Conservation (phyloP, 2,797 vertebrate genomes). For the Coregonus suidteri region DNA sequence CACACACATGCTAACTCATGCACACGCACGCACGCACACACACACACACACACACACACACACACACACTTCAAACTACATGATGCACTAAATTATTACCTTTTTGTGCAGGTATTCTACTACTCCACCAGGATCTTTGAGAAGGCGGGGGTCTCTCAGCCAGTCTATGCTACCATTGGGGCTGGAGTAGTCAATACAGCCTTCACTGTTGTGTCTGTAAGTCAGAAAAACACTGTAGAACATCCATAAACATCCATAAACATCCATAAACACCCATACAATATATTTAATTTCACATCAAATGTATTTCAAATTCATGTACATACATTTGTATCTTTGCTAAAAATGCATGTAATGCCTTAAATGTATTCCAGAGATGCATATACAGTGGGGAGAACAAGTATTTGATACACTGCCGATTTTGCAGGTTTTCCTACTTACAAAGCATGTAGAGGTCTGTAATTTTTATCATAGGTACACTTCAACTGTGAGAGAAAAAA, state of each 20-base stretch:
- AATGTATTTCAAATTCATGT: not conserved
- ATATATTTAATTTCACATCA: not conserved
- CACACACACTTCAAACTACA: not conserved
- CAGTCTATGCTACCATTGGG: slow-evolving; percentile 88
- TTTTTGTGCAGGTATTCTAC: slow-evolving; percentile 81
- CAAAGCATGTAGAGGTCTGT: too few relatives aligned
- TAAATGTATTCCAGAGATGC: too few relatives aligned
- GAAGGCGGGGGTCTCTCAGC: slow-evolving; percentile 82
- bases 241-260: not conserved
- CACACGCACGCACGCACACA: not conserved
- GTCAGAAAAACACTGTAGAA: slow-evolving; percentile 33
- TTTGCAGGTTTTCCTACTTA: too few relatives aligned
- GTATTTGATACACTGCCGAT: too few relatives aligned
- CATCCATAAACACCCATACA: not conserved
- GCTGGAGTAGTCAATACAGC: slow-evolving; percentile 85
- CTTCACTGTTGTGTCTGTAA: slow-evolving; percentile 85
- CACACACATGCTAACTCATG: not conserved
- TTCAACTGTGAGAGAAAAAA: too few relatives aligned
- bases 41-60: not conserved
- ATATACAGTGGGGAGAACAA: too few relatives aligned
- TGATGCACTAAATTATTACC: not conserved
- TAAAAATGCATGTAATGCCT: too few relatives aligned
- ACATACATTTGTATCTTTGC: too few relatives aligned
- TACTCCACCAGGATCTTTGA: slow-evolving; percentile 88
- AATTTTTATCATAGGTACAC: too few relatives aligned